Evolutionary conservation across 2,113 vertebrate species (phyloP).

Genomic region (Zosterops hypoxanthus): DNA sequence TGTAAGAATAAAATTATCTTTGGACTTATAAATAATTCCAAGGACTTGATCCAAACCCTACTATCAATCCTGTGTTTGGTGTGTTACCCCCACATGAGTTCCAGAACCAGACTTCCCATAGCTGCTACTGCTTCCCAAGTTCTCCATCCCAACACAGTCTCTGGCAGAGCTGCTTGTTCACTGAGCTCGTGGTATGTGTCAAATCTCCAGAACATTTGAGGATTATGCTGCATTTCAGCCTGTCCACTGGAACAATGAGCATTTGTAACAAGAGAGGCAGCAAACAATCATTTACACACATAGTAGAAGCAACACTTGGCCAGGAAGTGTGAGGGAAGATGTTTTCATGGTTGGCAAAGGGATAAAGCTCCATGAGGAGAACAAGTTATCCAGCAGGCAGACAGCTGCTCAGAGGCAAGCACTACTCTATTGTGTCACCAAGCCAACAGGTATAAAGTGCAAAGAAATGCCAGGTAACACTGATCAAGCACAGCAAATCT

Average conservation of each 20-base stretch:
- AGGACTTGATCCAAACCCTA: neutral
- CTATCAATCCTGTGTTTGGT: neutral
- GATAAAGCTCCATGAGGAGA: neutral
- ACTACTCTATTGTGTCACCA: accelerated
- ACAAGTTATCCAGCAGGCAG: neutral
- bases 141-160: neutral
- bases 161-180: neutral
- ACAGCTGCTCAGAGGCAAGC: neutral
- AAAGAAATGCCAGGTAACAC: neutral
- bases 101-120: neutral
- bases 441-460: neutral
- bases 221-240: accelerated
- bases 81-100: accelerated
- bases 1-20: neutral
- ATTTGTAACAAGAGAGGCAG: neutral
- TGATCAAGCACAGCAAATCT: neutral
- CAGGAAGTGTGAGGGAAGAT: neutral
- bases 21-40: neutral
- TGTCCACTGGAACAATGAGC: neutral
- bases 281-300: neutral
- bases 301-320: accelerated
- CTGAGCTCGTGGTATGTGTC: accelerated
- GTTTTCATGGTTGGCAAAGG: neutral
- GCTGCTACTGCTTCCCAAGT: neutral
- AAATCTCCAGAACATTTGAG: neutral